Percentiles rank a stretch among this genome's conserved stretches.
phyloP scores from a whole-genome alignment of 2,113 vertebrate genomes.

The Columbina picui region DNA sequence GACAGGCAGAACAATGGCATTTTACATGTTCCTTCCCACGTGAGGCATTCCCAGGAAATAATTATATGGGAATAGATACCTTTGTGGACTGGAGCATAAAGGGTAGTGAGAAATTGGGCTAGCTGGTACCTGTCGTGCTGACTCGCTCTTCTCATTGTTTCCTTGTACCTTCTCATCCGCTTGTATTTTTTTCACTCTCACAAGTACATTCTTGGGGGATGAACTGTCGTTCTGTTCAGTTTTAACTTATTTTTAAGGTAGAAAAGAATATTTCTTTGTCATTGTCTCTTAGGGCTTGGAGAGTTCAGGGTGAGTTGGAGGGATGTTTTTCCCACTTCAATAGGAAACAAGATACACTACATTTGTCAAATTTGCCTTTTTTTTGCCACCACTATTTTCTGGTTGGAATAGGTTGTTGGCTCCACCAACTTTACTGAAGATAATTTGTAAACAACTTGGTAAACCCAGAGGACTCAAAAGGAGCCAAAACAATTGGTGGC shows the following conservation, averaged over 20 bases:
- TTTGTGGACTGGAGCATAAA: not conserved
- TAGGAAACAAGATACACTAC: not conserved
- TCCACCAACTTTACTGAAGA: not conserved
- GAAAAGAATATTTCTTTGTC: not conserved
- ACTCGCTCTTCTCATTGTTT: not conserved
- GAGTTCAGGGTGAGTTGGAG: not conserved
- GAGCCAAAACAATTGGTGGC: not conserved
- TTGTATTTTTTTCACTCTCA: not conserved
- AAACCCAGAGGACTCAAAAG: not conserved
- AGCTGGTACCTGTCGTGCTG: constrained; percentile 28
- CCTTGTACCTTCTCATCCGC: not conserved
- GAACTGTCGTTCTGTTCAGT: not conserved
- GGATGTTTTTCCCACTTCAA: not conserved
- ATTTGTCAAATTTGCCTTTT: not conserved
- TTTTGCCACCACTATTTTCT: not conserved
- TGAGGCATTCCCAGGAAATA: constrained; percentile 33
- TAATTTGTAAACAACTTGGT: not conserved
- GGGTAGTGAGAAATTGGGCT: not conserved
- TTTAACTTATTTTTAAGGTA: not conserved
- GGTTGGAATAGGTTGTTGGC: not conserved
- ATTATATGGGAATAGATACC: not conserved
- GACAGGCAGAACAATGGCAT: not conserved
- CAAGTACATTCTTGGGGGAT: not conserved
- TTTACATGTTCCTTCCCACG: not conserved
- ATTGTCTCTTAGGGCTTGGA: not conserved